These are phyloP conservation scores for Eurypyga helias DNA, from an alignment of 2,113 vertebrate genomes.

Conservation along the genomic window DNA sequence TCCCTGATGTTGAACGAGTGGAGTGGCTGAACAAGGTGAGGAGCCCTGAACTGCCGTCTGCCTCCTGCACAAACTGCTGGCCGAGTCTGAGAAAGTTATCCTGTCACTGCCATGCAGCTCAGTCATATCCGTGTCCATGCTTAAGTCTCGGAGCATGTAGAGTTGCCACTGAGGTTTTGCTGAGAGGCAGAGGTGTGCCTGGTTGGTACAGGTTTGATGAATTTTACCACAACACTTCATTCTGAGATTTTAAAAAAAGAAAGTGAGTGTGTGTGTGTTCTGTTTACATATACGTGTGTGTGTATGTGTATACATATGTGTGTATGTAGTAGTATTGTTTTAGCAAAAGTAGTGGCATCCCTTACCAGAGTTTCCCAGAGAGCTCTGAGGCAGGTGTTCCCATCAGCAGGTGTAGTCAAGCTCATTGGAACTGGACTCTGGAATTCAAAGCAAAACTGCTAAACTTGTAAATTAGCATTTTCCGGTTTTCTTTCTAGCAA, in stretches of 20 bases:
- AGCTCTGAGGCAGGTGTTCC: not conserved
- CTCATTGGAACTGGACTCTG: not conserved
- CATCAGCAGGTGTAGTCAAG: not conserved
- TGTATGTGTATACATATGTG: not conserved
- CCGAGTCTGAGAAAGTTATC: not conserved
- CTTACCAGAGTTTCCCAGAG: not conserved
- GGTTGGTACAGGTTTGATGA: not conserved
- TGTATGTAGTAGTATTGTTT: not conserved
- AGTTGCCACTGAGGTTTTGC: not conserved
- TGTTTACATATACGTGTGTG: not conserved
- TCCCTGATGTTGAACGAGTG: constrained; percentile 90
- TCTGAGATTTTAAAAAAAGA: not conserved
- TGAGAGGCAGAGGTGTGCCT: not conserved
- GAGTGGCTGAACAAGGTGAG: constrained; percentile 97
- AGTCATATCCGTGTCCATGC: not conserved
- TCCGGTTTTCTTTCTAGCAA: not conserved
- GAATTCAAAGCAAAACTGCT: not conserved
- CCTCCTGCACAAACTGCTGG: not conserved
- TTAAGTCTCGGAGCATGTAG: not conserved
- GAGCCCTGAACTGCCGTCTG: constrained; percentile 31
- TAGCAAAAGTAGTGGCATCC: not conserved
- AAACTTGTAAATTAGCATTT: not conserved
- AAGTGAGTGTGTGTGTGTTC: accelerated
- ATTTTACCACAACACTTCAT: not conserved
- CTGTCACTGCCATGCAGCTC: not conserved